phyloP scores from a whole-genome alignment of 2,113 vertebrate genomes.

The Gasterosteus nipponicus region DNA sequence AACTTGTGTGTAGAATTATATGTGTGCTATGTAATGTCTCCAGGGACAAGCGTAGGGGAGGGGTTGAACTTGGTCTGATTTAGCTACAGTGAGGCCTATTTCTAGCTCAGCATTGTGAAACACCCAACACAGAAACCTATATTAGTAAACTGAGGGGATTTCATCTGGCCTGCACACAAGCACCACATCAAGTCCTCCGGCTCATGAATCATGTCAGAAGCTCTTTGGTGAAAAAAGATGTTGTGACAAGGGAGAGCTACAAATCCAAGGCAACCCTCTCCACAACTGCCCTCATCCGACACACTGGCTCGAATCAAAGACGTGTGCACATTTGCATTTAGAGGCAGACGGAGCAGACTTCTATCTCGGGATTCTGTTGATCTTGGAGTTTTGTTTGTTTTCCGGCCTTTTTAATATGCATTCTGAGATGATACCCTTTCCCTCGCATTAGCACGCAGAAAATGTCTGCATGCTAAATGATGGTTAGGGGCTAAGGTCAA shows the following conservation, averaged over 20 bases:
- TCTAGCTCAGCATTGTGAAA: constrained; percentile 67
- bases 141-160: constrained; percentile 70
- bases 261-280: constrained; percentile 50
- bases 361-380: constrained; percentile 33
- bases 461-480: constrained; percentile 71
- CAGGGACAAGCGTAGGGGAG: constrained; percentile 47
- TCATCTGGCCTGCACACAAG: constrained; percentile 61
- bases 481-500: constrained; percentile 66
- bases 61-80: constrained; percentile 55
- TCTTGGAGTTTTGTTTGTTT: constrained; percentile 44
- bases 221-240: constrained; percentile 63
- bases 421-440: constrained; percentile 27
- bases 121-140: constrained; percentile 69
- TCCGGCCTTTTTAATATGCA: constrained; percentile 42
- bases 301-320: constrained; percentile 28
- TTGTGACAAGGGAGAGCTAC: constrained; percentile 64
- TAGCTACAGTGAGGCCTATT: constrained; percentile 70
- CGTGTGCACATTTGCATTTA: constrained; percentile 48
- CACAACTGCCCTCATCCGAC: constrained; percentile 46
- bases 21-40: constrained; percentile 47
- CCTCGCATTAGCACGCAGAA: constrained; percentile 58
- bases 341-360: constrained; percentile 13
- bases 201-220: constrained; percentile 73
- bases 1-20: constrained; percentile 50
- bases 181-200: constrained; percentile 67